These are phyloP conservation scores for Epinotia brunnichana DNA, from an alignment of 2,888 invertebrate species.

Conservation along the genomic window DNA sequence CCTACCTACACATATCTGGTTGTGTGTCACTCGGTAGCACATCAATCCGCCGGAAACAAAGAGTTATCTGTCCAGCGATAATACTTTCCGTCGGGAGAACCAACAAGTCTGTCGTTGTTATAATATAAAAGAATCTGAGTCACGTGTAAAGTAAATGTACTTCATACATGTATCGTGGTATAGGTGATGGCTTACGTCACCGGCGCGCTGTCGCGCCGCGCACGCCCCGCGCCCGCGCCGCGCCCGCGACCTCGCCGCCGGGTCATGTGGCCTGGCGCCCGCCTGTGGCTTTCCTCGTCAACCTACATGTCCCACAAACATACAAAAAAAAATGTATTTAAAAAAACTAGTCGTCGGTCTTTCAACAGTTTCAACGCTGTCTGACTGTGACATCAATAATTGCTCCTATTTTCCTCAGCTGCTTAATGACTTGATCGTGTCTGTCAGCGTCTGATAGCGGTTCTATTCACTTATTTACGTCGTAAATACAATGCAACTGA, in stretches of 20 bases:
- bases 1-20: no score
- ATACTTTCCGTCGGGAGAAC: not conserved
- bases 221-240: slow-evolving; percentile 36
- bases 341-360: not conserved
- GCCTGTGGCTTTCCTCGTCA: slow-evolving; percentile 45
- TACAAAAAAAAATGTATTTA: not conserved
- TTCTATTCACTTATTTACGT: not conserved
- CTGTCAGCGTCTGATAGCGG: not conserved
- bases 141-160: slow-evolving; percentile 16
- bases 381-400: not conserved
- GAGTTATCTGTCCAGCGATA: not conserved
- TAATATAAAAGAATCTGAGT: not conserved
- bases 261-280: slow-evolving; percentile 59
- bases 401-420: not conserved
- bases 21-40: no score
- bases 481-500: not conserved
- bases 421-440: not conserved
- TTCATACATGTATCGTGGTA: slow-evolving; percentile 15
- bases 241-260: slow-evolving; percentile 59
- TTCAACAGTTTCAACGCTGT: no score
- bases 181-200: slow-evolving; percentile 62
- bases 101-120: slow-evolving; percentile 8
- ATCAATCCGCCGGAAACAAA: not conserved
- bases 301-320: slow-evolving; percentile 26
- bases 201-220: slow-evolving; percentile 46